phyloP scores from a whole-genome alignment of 2,113 vertebrate species.

The Onychostruthus taczanowskii region DNA sequence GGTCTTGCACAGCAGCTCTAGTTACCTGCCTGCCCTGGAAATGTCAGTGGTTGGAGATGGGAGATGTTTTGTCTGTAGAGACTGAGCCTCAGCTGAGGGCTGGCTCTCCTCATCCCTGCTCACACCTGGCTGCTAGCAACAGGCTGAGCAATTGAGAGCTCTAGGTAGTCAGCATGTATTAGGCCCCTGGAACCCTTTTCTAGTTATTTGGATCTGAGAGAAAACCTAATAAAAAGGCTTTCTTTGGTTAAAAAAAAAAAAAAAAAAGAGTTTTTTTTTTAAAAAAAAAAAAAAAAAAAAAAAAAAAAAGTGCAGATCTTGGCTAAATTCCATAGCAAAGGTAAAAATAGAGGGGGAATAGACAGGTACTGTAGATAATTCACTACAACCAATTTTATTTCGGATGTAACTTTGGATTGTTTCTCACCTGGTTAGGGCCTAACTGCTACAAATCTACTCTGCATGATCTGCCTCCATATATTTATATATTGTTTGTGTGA shows the following conservation, averaged over 20 bases:
- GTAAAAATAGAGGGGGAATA: background rate
- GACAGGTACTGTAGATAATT: background rate
- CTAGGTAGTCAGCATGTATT: background rate
- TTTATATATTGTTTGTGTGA: slow-evolving; percentile 65
- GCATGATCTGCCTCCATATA: slow-evolving; percentile 36
- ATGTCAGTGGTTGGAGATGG: background rate
- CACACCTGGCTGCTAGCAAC: background rate
- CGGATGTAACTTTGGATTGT: background rate
- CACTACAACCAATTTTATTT: background rate
- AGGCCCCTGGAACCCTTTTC: background rate
- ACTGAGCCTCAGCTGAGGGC: background rate
- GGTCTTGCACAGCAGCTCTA: background rate
- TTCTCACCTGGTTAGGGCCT: background rate
- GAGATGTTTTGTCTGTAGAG: background rate
- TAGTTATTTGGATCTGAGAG: background rate
- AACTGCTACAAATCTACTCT: slow-evolving; percentile 42
- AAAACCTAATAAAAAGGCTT: background rate
- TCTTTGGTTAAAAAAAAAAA: background rate
- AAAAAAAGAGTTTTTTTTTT: too few species aligned
- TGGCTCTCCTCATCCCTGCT: background rate
- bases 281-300: background rate
- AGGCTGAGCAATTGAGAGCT: background rate
- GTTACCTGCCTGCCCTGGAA: background rate
- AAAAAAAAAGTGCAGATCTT: background rate
- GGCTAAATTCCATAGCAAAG: background rate